Conservation (phyloP, 2,888 invertebrate genomes). For the Protodeltote pygarga region DNA sequence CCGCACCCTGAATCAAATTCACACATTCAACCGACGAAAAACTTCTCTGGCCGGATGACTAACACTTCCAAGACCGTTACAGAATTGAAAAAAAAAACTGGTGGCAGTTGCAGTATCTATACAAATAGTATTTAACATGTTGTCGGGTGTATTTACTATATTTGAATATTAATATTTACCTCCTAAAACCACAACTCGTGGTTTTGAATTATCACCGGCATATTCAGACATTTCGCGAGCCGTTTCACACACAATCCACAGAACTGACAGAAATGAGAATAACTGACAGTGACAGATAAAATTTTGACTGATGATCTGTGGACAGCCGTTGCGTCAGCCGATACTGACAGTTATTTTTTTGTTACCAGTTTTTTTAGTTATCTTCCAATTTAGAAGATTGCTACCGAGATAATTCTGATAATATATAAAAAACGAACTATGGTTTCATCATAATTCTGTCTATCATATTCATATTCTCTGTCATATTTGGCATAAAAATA, state of each 20-base stretch:
- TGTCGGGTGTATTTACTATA: not conserved
- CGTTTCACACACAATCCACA: too few species aligned
- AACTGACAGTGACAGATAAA: slow-evolving; percentile 60
- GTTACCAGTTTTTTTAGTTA: slow-evolving; percentile 26
- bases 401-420: too few species aligned
- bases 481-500: too few species aligned
- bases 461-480: too few species aligned
- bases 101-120: not conserved
- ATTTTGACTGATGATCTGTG: slow-evolving; percentile 35
- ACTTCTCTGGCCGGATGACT: slow-evolving; percentile 72
- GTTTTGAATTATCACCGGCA: slow-evolving; percentile 82
- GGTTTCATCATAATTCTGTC: too few species aligned
- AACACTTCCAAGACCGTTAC: slow-evolving; percentile 77
- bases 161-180: slow-evolving; percentile 60
- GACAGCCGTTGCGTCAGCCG: slow-evolving; percentile 15
- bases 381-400: slow-evolving; percentile 1
- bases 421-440: too few species aligned
- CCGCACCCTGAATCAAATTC: slow-evolving; percentile 92
- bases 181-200: slow-evolving; percentile 81
- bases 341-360: too few species aligned
- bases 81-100: slow-evolving; percentile 56
- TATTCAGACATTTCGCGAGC: slow-evolving; percentile 77
- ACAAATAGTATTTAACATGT: not conserved
- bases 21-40: slow-evolving; percentile 57
- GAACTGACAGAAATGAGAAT: too few species aligned